Percentiles rank a stretch among this genome's conserved stretches.
phyloP scores from a whole-genome alignment of 2,797 vertebrate species.

The Artibeus jamaicensis region DNA sequence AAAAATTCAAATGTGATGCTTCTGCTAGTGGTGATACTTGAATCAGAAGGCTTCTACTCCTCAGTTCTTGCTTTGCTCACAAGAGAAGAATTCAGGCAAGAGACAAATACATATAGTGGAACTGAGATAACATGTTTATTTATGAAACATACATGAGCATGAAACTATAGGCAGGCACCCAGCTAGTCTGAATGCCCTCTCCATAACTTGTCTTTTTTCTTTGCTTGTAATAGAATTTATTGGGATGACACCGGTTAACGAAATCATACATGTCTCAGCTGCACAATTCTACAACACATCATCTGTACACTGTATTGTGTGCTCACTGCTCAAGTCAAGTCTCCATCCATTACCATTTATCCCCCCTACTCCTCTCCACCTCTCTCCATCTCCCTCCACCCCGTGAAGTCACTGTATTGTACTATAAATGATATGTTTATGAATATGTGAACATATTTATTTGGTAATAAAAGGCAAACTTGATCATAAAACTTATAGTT shows the following conservation, averaged over 20 bases:
- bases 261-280: neutral
- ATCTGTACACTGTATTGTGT: neutral
- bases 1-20: neutral
- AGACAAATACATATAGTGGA: too few species aligned
- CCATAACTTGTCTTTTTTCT: neutral
- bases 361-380: neutral
- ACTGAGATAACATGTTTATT: too few species aligned
- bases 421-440: neutral
- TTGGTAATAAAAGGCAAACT: neutral
- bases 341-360: neutral
- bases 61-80: too few species aligned
- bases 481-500: neutral
- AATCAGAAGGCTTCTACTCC: too few species aligned
- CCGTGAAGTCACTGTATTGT: neutral
- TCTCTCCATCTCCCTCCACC: neutral
- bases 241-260: neutral
- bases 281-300: neutral
- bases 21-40: neutral
- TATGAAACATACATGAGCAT: too few species aligned
- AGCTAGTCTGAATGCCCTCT: too few species aligned
- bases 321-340: neutral
- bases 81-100: too few species aligned
- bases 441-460: conserved; percentile 9
- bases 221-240: neutral
- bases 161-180: too few species aligned